Evolutionary conservation across 2,888 invertebrate genomes (phyloP), one percentile per base, ranked within the genome.

Genomic region (Tuta absoluta): DNA sequence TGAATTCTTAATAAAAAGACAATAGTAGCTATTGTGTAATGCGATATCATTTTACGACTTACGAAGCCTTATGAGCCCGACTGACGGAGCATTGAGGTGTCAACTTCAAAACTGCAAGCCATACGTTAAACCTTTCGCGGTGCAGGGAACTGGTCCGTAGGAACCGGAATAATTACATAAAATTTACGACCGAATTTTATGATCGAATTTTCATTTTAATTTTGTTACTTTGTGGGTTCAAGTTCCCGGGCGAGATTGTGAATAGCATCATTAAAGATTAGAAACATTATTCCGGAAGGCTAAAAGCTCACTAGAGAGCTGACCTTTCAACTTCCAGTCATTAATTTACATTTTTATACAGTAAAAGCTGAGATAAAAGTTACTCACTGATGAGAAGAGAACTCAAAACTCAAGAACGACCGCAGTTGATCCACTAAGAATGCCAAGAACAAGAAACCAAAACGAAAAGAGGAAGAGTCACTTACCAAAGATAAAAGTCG

Each of bases 41-140:
- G 76, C 79, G 89, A 91, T 87, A 88, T 85, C 77, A 77, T 87
- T 87, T 85, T 87, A 89, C 88, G 87, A 90, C 89, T 91, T 87
- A 86, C 80, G 91, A 91, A 91, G 87, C 90, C 91, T 72, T 87
- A 89, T 72, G 76, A 83, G 79, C 80, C 77, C 80, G 82, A 79
- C 80, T 75, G 78, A 73, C 79, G 75, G 78, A 82, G 82, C 83
- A 84, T 81, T 81, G 80, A 87, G 84, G 88, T 87, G 89, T 88
- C 84, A 81, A 82, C 84, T 85, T 82, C 77, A 80, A 84, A 85
- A 80, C 71, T 78, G 82, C 82, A 80, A 82, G 75, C 77, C 78
- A 83, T 82, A 84, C 80, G 74, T 79, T 77, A 82, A 81, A 82
- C 78, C 75, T 66, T 49, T 63, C 38, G 45, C 23, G 37, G 53